Percentiles rank a stretch among this genome's conserved stretches.
Evolutionary conservation across 2,797 vertebrate species (phyloP).

Genomic region (Garrulus glandarius): DNA sequence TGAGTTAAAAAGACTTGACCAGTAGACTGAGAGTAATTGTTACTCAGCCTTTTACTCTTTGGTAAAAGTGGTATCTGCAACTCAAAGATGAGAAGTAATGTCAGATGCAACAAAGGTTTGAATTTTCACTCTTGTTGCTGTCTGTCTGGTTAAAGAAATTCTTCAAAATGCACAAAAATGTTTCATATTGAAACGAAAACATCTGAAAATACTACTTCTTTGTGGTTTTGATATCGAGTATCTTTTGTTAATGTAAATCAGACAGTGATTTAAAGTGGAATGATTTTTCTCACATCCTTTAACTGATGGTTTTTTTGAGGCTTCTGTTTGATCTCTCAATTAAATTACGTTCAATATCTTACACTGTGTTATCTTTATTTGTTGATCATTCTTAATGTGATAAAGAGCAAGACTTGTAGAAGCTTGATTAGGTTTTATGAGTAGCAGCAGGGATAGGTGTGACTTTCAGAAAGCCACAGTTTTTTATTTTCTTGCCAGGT

Average conservation of each 20-base stretch:
- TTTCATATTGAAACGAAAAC: neutral
- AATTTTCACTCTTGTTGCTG: neutral
- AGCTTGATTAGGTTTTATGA: neutral
- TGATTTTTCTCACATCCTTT: constrained; percentile 14
- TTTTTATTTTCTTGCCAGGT: neutral
- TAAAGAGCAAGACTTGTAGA: neutral
- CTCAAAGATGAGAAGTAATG: neutral
- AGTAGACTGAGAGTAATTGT: neutral
- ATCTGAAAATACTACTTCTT: constrained; percentile 14
- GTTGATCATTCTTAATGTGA: neutral
- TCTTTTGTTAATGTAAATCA: constrained; percentile 34
- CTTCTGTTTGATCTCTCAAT: constrained; percentile 40
- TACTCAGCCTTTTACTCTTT: neutral
- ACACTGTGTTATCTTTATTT: constrained; percentile 11
- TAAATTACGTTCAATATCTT: constrained; percentile 4
- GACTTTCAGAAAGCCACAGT: neutral
- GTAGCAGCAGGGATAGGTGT: neutral
- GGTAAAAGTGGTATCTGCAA: neutral
- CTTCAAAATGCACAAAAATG: neutral
- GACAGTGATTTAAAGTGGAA: constrained; percentile 7
- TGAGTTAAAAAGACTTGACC: neutral
- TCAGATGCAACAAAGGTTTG: neutral
- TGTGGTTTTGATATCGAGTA: neutral
- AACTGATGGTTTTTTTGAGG: neutral
- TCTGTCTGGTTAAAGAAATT: neutral